Conservation (phyloP, 2,888 invertebrate species). For the Julus scanicus region DNA sequence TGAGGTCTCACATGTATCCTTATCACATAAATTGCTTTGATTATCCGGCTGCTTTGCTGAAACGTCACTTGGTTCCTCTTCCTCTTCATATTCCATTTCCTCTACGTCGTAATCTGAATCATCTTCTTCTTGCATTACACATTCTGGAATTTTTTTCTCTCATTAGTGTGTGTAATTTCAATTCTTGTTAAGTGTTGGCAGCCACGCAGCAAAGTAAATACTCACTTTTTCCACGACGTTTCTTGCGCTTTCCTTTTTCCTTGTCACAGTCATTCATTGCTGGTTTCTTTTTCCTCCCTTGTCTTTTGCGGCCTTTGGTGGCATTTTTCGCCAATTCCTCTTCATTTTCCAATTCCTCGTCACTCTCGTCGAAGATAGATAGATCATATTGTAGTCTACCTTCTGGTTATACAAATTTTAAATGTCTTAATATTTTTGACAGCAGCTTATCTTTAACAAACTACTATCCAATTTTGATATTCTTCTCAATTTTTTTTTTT, state of each 20-base stretch:
- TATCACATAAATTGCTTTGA: neutral
- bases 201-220: neutral
- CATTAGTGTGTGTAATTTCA: neutral
- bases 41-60: neutral
- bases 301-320: neutral
- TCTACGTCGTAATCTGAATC: slow-evolving; percentile 8
- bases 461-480: too few species aligned
- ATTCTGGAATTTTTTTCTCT: neutral
- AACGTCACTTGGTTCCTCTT: neutral
- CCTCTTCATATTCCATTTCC: neutral
- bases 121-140: slow-evolving; percentile 40
- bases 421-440: too few species aligned
- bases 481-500: too few species aligned
- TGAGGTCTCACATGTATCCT: neutral
- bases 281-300: neutral
- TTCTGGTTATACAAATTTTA: slow-evolving; percentile 34
- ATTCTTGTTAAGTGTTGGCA: neutral
- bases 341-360: slow-evolving; percentile 46
- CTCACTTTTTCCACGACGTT: neutral
- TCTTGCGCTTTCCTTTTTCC: neutral
- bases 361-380: slow-evolving; percentile 53
- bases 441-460: too few species aligned
- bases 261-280: neutral
- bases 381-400: slow-evolving; percentile 54
- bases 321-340: neutral